Conservation (phyloP, 2,113 vertebrate species). For the Gymnorhina tibicen region DNA sequence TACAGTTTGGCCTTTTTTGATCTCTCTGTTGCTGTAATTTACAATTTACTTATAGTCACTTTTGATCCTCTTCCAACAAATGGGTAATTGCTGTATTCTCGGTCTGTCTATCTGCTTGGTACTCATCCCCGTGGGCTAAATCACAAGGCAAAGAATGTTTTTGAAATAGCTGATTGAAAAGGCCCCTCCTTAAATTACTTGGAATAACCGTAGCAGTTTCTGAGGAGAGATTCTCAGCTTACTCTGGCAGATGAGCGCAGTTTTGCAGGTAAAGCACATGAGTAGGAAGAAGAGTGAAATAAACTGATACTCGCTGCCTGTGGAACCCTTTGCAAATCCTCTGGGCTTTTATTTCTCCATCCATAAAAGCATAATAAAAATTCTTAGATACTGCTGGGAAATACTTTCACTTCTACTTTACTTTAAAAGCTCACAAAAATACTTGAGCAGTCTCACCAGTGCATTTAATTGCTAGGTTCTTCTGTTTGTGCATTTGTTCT, state of each 20-base stretch:
- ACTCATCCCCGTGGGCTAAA: neutral
- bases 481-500: neutral
- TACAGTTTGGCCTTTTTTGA: neutral
- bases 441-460: neutral
- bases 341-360: neutral
- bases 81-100: neutral
- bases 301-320: neutral
- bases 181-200: neutral
- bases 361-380: neutral
- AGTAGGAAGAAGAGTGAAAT: slow-evolving; percentile 6
- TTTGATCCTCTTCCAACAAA: neutral
- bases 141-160: neutral
- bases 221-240: slow-evolving; percentile 1
- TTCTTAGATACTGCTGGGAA: slow-evolving; percentile 6
- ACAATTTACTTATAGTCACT: neutral
- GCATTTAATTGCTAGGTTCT: neutral
- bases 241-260: neutral
- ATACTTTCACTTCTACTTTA: neutral
- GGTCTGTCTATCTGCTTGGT: neutral
- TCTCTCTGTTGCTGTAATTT: neutral
- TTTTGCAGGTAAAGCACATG: slow-evolving; percentile 28
- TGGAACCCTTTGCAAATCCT: neutral
- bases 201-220: neutral
- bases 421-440: slow-evolving; percentile 13
- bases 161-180: neutral